Evolutionary conservation across 64 coral and sea anemone species (phyloP), one percentile per base, ranked within the genome.

Genomic region (Hydrozoanthus tunicans): DNA sequence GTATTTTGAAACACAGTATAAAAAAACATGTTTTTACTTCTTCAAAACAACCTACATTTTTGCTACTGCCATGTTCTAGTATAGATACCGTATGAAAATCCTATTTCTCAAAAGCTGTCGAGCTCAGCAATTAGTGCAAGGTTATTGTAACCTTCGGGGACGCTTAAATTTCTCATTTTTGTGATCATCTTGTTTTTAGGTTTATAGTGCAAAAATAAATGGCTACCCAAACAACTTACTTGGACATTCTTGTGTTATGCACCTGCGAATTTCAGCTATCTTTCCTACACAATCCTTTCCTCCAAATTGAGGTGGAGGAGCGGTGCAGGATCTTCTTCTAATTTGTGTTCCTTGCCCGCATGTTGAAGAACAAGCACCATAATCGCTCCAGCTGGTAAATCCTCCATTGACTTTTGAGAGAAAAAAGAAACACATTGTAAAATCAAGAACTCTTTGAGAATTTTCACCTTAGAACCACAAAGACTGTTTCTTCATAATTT

Each of bases 201-300:
- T 43, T 13, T 43, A 77, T 6, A 52, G 10, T 51, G 13, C 51
- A 63, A 14, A 65, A 1, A 15, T 65, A 4, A 65, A 14, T 65
- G 4, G 12, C 1, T 65, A 65, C 12, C 63, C 17, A 71, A 71
- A 24, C 9, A 20, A 78, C 53, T 59, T 59, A 60, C 56, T 60
- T 79, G 78, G n/a, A 79, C 56, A 79, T 60, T 59, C 6, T 59
- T 20, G 58, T 15, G 32, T 43, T 43, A 43, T 43, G 71, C 86
- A 89, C 10, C 14, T 59, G 26, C 14, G 70, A 11, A 57, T 3
- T 76, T 77, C 70, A 8, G 14, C 43, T 77, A 17, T 62, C 0
- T 20, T 11, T 77, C 86, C 86, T 2, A 89, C 62, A 60, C 86
- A 89, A 32, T 89, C 71, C 51, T 6, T 52, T 7, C 86, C 86